phyloP scores from a whole-genome alignment of 2,888 invertebrate species.

The Tyria jacobaeae region DNA sequence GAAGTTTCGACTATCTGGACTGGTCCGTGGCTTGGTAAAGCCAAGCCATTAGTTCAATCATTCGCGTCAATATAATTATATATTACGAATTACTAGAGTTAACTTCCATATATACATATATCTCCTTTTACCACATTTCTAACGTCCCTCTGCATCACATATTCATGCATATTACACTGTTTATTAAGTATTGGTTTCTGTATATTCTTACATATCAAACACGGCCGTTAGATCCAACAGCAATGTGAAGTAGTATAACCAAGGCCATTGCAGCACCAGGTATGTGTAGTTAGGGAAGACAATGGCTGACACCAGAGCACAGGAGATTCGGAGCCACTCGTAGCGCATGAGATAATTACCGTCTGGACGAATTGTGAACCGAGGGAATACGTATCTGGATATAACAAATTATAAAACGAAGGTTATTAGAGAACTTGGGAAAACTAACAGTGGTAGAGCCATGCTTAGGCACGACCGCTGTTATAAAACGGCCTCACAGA shows the following conservation, averaged over 20 bases:
- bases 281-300: slow-evolving; percentile 69
- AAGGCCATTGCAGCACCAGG: slow-evolving; percentile 63
- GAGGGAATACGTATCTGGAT: slow-evolving; percentile 73
- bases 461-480: too few species aligned
- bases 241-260: slow-evolving; percentile 50
- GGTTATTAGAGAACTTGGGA: neutral
- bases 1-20: too few species aligned
- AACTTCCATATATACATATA: too few species aligned
- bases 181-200: neutral
- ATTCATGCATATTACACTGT: too few species aligned
- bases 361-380: slow-evolving; percentile 76
- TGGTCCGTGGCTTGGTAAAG: too few species aligned
- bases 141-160: too few species aligned
- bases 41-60: too few species aligned
- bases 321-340: slow-evolving; percentile 69
- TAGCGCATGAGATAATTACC: slow-evolving; percentile 64
- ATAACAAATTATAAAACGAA: neutral
- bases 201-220: slow-evolving; percentile 64
- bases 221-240: slow-evolving; percentile 67
- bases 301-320: slow-evolving; percentile 63
- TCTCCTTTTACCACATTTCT: too few species aligned
- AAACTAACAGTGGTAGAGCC: too few species aligned
- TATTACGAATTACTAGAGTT: too few species aligned
- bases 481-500: too few species aligned
- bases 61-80: too few species aligned